A percentile compares a stretch with the other conserved stretches of the same genome.
phyloP scores from a whole-genome alignment of 2,797 vertebrate genomes.

The Picus viridis region DNA sequence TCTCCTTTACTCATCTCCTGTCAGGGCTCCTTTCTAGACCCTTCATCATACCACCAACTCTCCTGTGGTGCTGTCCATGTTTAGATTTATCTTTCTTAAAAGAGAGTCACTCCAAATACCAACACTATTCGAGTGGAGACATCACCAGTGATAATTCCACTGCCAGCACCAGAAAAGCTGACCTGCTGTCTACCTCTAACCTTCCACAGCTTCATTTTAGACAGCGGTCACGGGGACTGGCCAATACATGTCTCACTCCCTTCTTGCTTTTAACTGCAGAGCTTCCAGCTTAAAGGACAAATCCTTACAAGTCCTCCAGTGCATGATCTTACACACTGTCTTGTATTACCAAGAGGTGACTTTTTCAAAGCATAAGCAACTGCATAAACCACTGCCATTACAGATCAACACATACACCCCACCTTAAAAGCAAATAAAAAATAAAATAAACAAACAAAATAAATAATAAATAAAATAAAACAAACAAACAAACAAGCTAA shows the following conservation, averaged over 20 bases:
- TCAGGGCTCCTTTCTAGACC: neutral
- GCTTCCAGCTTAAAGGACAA: neutral
- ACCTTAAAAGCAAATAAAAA: neutral
- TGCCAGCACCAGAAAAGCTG: neutral
- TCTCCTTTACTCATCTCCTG: neutral
- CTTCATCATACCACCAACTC: neutral
- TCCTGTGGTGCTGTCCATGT: neutral
- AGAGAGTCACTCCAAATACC: neutral
- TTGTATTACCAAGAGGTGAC: neutral
- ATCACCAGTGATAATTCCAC: neutral
- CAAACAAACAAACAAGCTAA: neutral
- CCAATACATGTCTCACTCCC: neutral
- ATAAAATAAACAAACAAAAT: neutral
- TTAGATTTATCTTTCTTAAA: neutral
- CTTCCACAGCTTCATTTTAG: neutral
- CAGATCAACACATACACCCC: neutral
- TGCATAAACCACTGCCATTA: neutral
- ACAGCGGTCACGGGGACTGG: accelerated
- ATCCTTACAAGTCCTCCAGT: neutral
- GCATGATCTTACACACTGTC: neutral
- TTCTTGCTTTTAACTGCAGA: neutral
- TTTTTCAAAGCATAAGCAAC: neutral
- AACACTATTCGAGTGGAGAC: neutral
- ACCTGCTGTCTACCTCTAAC: neutral
- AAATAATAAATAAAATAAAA: neutral